These are phyloP conservation scores for Cerastoderma edule DNA, from an alignment of 2,888 invertebrate genomes.

Conservation along the genomic window DNA sequence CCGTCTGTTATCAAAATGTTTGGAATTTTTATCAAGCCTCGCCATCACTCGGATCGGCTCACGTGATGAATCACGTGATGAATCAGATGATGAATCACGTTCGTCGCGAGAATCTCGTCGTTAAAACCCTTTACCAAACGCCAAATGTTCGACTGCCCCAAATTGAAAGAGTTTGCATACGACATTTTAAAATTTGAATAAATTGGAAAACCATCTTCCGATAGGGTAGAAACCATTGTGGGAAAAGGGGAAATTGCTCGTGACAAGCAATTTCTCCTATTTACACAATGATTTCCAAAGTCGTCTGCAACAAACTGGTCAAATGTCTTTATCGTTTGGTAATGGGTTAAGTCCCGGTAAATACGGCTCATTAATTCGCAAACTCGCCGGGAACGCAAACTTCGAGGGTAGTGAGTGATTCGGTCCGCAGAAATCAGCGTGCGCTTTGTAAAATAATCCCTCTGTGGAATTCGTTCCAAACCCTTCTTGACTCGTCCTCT, in stretches of 20 bases:
- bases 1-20: slow-evolving; percentile 15
- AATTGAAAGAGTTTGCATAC: too few relatives aligned
- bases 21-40: slow-evolving; percentile 11
- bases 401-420: slow-evolving; percentile 48
- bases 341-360: slow-evolving; percentile 2
- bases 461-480: slow-evolving; percentile 48
- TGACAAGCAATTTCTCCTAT: too few relatives aligned
- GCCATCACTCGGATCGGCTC: not conserved
- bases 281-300: too few relatives aligned
- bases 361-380: slow-evolving; percentile 36
- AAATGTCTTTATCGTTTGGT: too few relatives aligned
- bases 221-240: too few relatives aligned
- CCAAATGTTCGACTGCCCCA: too few relatives aligned
- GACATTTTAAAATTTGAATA: too few relatives aligned
- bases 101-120: slow-evolving; percentile 21
- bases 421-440: slow-evolving; percentile 51
- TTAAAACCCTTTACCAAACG: too few relatives aligned
- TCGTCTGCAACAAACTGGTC: too few relatives aligned
- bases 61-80: slow-evolving; percentile 11
- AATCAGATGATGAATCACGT: slow-evolving; percentile 5
- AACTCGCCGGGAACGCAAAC: slow-evolving; percentile 46
- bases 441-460: slow-evolving; percentile 57
- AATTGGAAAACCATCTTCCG: too few relatives aligned
- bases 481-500: too few relatives aligned
- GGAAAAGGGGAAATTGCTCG: too few relatives aligned